A percentile compares a stretch with the other conserved stretches of the same genome.
Conservation (phyloP, 2,113 vertebrate species). For the Erythrocercus mccallii region DNA sequence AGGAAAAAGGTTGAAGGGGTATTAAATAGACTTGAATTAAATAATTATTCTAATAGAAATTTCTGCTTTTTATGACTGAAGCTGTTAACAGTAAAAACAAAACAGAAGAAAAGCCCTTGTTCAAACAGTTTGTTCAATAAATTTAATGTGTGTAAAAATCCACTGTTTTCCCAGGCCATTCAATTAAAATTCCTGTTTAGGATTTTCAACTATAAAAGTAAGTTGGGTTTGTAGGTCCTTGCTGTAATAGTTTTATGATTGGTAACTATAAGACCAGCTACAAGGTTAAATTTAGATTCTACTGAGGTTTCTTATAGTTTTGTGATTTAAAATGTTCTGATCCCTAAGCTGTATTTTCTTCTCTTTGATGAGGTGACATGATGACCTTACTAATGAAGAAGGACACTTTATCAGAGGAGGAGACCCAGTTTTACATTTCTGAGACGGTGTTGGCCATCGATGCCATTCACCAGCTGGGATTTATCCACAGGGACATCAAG, state of each 20-base stretch:
- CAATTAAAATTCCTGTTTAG: not conserved
- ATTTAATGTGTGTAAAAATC: not conserved
- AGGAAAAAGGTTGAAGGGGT: not conserved
- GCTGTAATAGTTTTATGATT: not conserved
- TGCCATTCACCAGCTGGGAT: constrained; percentile 97
- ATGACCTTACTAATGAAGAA: constrained; percentile 99
- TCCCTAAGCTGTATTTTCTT: not conserved
- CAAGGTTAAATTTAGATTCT: constrained; percentile 2
- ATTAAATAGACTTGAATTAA: not conserved
- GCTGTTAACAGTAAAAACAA: not conserved
- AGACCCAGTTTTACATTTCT: constrained; percentile 98
- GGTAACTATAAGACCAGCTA: not conserved
- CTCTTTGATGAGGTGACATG: constrained; percentile 87
- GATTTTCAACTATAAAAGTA: not conserved
- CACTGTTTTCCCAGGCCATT: not conserved
- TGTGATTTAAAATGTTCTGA: not conserved
- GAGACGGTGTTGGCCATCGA: constrained; percentile 97
- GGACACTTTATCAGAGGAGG: constrained; percentile 95
- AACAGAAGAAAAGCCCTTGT: not conserved
- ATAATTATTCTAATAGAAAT: not conserved
- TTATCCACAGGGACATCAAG: constrained; percentile 98
- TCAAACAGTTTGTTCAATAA: not conserved
- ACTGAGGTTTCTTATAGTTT: not conserved
- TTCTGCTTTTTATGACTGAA: not conserved
- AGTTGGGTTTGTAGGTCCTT: constrained; percentile 20